Evolutionary conservation across 2,113 vertebrate species (phyloP).

Genomic region (Limnothrissa miodon): DNA sequence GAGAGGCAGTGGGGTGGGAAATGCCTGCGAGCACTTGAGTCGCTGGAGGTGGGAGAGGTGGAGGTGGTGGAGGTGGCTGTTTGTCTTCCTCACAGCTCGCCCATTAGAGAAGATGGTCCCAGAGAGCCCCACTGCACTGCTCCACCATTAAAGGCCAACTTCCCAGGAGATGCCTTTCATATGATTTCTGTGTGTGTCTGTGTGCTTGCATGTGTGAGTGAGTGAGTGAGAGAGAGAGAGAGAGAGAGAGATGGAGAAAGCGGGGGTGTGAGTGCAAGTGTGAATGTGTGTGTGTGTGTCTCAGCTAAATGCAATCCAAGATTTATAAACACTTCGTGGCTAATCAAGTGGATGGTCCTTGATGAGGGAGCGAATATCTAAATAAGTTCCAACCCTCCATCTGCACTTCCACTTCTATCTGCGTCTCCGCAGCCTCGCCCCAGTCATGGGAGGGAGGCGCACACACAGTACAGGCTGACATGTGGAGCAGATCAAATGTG

Average conservation of each 20-base stretch:
- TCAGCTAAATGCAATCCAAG: conserved; percentile 3
- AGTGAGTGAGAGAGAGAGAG: background rate
- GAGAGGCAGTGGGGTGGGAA: conserved; percentile 63
- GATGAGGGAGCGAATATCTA: background rate
- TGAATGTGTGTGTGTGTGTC: conserved; percentile 1
- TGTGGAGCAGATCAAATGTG: background rate
- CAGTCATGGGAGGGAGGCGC: background rate
- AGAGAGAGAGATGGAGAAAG: background rate
- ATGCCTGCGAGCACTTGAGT: conserved; percentile 46
- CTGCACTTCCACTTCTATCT: background rate
- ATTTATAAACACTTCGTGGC: conserved; percentile 18
- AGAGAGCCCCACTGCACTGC: background rate
- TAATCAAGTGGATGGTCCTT: conserved; percentile 4
- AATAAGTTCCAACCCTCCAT: conserved; percentile 11
- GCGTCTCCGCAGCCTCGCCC: background rate
- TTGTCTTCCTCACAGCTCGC: background rate
- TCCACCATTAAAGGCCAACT: conserved; percentile 3
- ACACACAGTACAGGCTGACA: background rate
- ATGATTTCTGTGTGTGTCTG: conserved; percentile 4
- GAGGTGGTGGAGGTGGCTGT: background rate
- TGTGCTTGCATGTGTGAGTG: background rate
- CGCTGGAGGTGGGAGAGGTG: background rate
- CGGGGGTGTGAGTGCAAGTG: background rate
- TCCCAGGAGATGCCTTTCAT: conserved; percentile 16
- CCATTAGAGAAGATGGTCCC: background rate